phyloP scores from a whole-genome alignment of 2,797 vertebrate genomes.

The Poecilia gillii region DNA sequence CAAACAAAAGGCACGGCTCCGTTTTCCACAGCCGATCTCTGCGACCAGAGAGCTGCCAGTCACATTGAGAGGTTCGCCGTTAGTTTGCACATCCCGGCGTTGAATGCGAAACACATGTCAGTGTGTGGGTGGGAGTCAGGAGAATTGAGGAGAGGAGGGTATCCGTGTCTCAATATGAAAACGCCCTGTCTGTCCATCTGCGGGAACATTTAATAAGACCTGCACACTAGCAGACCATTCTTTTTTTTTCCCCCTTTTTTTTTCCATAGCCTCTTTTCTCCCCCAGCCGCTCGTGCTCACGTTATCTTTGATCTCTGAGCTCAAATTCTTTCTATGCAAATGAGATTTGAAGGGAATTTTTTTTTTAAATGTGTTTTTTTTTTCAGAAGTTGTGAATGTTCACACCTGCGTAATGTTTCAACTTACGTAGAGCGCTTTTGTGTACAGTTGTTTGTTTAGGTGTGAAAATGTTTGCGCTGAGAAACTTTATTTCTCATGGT shows the following conservation, averaged over 20 bases:
- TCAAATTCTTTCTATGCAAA: constrained; percentile 64
- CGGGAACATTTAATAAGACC: constrained; percentile 80
- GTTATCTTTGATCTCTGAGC: constrained; percentile 68
- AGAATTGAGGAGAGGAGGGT: constrained; percentile 84
- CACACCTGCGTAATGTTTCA: constrained; percentile 51
- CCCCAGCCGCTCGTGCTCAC: constrained; percentile 41
- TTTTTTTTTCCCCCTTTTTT: not conserved
- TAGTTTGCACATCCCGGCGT: constrained; percentile 81
- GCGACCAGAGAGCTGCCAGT: constrained; percentile 66
- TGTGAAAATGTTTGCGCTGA: constrained; percentile 63
- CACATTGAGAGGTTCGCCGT: constrained; percentile 71
- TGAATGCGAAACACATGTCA: constrained; percentile 86
- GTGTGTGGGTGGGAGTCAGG: constrained; percentile 83
- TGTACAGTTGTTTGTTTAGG: constrained; percentile 59
- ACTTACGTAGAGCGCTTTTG: constrained; percentile 1
- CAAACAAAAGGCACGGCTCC: constrained; percentile 14
- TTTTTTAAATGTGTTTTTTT: constrained; percentile 4
- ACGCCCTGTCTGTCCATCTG: constrained; percentile 84
- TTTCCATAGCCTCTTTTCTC: constrained; percentile 61
- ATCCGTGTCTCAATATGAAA: constrained; percentile 85
- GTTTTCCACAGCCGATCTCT: constrained; percentile 52
- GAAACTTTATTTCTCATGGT: constrained; percentile 37
- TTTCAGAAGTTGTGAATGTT: constrained; percentile 33
- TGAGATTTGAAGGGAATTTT: constrained; percentile 31
- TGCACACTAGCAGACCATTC: constrained; percentile 62